Evolutionary conservation across 2,113 vertebrate species (phyloP).

Genomic region (Tricholaema leucomelas): DNA sequence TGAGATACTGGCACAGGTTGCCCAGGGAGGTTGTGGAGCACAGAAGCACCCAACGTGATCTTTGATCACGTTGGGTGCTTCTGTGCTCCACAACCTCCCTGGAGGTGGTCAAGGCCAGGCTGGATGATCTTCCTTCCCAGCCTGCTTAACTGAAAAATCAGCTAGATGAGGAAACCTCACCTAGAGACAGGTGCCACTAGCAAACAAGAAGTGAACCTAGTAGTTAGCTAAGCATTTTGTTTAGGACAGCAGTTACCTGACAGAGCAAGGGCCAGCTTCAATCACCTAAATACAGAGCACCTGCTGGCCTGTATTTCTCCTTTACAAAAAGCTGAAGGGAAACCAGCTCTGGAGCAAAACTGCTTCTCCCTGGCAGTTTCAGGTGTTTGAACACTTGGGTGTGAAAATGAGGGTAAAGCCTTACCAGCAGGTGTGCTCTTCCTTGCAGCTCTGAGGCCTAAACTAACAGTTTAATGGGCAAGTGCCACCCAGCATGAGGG

Average conservation of each 20-base stretch:
- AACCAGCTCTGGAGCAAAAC: not conserved
- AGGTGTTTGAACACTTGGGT: accelerated
- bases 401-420: not conserved
- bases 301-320: not conserved
- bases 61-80: too few species aligned
- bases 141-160: not conserved
- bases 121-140: not conserved
- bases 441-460: not conserved
- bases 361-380: not conserved
- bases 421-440: not conserved
- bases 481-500: not conserved
- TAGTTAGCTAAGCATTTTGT: not conserved
- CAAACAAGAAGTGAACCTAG: not conserved
- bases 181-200: not conserved
- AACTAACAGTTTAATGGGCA: not conserved
- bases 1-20: too few species aligned
- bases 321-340: not conserved
- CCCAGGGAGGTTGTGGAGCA: too few species aligned
- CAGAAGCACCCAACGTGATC: too few species aligned
- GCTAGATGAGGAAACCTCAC: not conserved
- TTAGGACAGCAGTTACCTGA: not conserved
- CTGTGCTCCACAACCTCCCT: too few species aligned
- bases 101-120: too few species aligned
- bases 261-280: not conserved
- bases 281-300: not conserved